phyloP scores from a whole-genome alignment of 2,888 invertebrate genomes.

The Acanthosepion esculentum region DNA sequence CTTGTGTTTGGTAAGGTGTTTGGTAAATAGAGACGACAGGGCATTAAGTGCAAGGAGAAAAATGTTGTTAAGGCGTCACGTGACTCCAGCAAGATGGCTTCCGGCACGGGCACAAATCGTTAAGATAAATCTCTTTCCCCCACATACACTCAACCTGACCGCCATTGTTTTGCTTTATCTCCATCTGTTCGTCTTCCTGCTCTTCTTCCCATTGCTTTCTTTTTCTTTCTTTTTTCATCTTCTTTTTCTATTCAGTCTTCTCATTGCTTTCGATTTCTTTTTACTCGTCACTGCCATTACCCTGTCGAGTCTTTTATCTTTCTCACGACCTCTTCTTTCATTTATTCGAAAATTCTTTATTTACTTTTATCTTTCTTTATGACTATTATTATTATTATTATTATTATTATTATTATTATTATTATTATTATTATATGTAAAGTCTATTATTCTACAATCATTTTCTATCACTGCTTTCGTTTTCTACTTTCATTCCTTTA shows the following conservation, averaged over 20 bases:
- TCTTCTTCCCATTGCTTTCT: not conserved
- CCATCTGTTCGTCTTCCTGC: not conserved
- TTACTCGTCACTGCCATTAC: not conserved
- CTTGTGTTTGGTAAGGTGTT: not conserved
- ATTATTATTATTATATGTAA: not conserved
- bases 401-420: too few species aligned
- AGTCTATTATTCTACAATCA: not conserved
- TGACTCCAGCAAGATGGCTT: not conserved
- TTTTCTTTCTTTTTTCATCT: not conserved
- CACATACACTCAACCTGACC: not conserved
- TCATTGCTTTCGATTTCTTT: not conserved
- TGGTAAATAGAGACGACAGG: not conserved
- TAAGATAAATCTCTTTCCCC: not conserved
- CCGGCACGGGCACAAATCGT: not conserved
- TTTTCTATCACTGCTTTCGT: not conserved
- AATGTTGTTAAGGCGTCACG: not conserved
- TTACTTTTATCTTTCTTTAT: not conserved
- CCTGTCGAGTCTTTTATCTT: not conserved
- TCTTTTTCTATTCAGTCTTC: not conserved
- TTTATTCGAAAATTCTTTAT: not conserved
- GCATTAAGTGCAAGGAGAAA: not conserved
- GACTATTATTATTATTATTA: not conserved
- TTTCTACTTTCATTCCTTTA: not conserved
- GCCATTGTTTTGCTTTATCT: not conserved
- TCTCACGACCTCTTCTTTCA: not conserved